These are phyloP conservation scores for Mallotus villosus DNA, from an alignment of 2,797 vertebrate genomes.

Conservation along the genomic window DNA sequence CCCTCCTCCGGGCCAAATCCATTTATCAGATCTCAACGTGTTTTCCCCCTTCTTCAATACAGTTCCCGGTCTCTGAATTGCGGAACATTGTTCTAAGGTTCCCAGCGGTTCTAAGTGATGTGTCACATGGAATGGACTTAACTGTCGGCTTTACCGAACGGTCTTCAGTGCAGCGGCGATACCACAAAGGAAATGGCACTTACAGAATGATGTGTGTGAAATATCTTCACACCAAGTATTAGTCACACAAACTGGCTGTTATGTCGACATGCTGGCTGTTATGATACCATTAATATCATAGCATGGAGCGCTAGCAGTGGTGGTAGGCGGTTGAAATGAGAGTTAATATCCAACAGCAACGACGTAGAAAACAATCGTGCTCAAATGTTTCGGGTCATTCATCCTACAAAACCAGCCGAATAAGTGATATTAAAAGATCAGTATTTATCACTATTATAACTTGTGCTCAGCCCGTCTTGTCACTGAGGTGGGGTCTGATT, in stretches of 20 bases:
- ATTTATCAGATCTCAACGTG: slow-evolving; percentile 27
- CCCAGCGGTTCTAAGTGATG: slow-evolving; percentile 40
- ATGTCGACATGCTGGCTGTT: no score
- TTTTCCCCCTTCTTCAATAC: slow-evolving; percentile 21
- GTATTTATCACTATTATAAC: slow-evolving; percentile 8
- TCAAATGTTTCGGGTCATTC: no score
- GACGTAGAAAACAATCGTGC: no score
- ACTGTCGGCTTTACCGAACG: slow-evolving; percentile 28
- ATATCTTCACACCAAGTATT: no score
- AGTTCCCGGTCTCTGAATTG: slow-evolving; percentile 28
- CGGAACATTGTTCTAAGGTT: slow-evolving; percentile 26
- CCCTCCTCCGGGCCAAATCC: slow-evolving; percentile 12
- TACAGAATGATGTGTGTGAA: no score
- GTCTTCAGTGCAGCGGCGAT: slow-evolving; percentile 40
- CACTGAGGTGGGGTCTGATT: slow-evolving; percentile 8
- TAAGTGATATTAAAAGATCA: no score
- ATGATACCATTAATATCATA: no score
- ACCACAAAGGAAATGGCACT: slow-evolving; percentile 31
- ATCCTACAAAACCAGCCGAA: no score
- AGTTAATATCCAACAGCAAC: no score
- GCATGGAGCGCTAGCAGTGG: not conserved
- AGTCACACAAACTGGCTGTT: no score
- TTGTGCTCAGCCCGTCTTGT: slow-evolving; percentile 28
- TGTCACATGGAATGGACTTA: slow-evolving; percentile 29
- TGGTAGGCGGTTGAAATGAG: no score